Conservation (phyloP, 2,797 vertebrate genomes). For the Diplodus sargus region DNA sequence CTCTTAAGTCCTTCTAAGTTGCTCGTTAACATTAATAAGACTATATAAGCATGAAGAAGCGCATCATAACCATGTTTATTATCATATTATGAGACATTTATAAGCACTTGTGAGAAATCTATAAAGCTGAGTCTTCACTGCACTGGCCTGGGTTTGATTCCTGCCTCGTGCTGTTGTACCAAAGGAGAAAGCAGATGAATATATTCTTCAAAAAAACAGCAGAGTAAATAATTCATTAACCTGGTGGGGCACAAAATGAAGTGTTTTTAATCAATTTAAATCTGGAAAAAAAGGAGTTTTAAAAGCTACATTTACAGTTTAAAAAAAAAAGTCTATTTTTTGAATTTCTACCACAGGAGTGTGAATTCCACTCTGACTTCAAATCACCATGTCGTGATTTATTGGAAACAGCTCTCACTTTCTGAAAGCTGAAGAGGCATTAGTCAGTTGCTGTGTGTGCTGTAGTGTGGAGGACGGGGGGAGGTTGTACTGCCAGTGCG, state of each 20-base stretch:
- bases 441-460: slow-evolving; percentile 50
- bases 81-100: too few species aligned
- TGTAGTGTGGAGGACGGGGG: not conserved
- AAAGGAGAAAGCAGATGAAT: too few species aligned
- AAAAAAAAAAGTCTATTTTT: not conserved
- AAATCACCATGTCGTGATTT: slow-evolving; percentile 60
- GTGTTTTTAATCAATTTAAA: not conserved
- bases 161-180: too few species aligned
- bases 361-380: slow-evolving; percentile 26
- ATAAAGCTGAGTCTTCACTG: too few species aligned
- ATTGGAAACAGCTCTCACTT: slow-evolving; percentile 64
- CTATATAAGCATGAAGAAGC: too few species aligned
- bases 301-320: not conserved
- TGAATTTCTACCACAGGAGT: slow-evolving; percentile 3
- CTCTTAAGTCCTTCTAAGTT: too few species aligned
- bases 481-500: not conserved
- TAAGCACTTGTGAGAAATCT: too few species aligned
- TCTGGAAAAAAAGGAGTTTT: not conserved
- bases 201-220: too few species aligned
- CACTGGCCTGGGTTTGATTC: too few species aligned
- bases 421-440: slow-evolving; percentile 47
- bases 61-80: too few species aligned
- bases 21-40: too few species aligned
- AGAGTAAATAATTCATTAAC: too few species aligned
- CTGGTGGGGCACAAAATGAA: not conserved